Evolutionary conservation across 1,140 invertebrate species (phyloP).

Genomic region (Bombus difficillimus): DNA sequence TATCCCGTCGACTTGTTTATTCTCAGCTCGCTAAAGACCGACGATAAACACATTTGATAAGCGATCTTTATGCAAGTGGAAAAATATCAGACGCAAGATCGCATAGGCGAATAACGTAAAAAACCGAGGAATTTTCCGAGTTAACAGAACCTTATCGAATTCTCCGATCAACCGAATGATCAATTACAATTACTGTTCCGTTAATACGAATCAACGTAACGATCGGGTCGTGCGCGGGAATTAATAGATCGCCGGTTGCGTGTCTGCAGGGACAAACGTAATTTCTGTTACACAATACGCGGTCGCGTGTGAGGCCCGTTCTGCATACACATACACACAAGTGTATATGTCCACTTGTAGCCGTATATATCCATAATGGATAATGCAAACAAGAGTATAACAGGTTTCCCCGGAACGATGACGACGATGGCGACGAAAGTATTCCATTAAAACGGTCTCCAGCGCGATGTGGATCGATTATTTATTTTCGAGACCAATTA

Average conservation of each 20-base stretch:
- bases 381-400: conserved; percentile 27
- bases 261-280: conserved; percentile 17
- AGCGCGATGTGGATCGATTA: conserved; percentile 29
- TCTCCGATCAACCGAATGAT: neutral
- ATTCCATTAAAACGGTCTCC: conserved; percentile 30
- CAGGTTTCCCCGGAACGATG: conserved; percentile 31
- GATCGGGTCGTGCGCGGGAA: neutral
- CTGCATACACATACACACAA: neutral
- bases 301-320: conserved; percentile 11
- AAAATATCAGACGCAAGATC: neutral
- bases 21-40: too few species aligned
- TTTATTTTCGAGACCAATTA: conserved; percentile 46
- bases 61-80: too few species aligned
- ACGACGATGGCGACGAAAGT: neutral
- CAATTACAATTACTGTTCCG: neutral
- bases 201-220: conserved; percentile 29
- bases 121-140: neutral
- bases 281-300: conserved; percentile 44
- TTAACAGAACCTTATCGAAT: neutral
- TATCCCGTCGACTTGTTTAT: too few species aligned
- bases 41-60: too few species aligned
- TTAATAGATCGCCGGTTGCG: conserved; percentile 41
- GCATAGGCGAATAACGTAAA: neutral
- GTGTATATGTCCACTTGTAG: neutral
- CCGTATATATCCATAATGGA: conserved; percentile 16